These are phyloP conservation scores for Spea multiplicata DNA, from an alignment of 2,113 vertebrate genomes.

Conservation along the genomic window DNA sequence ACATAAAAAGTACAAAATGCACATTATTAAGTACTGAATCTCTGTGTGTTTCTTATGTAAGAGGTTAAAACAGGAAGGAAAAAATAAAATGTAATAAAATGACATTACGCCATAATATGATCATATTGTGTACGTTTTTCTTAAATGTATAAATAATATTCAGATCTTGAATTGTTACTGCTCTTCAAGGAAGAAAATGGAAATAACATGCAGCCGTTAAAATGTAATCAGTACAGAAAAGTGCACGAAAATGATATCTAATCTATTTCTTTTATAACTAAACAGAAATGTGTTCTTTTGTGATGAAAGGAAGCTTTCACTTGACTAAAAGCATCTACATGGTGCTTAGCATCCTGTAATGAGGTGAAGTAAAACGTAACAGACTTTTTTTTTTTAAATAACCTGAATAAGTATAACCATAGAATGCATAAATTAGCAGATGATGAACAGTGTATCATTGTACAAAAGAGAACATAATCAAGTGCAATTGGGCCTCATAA, in stretches of 20 bases:
- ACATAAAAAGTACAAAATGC: slow-evolving; percentile 2
- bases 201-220: slow-evolving; percentile 17
- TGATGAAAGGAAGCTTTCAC: slow-evolving; percentile 32
- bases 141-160: slow-evolving; percentile 13
- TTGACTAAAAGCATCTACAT: slow-evolving; percentile 44
- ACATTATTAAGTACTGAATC: slow-evolving; percentile 32
- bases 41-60: not conserved
- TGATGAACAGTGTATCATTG: not conserved
- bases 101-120: slow-evolving; percentile 3
- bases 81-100: slow-evolving; percentile 8
- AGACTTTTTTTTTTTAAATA: not conserved
- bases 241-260: slow-evolving; percentile 35
- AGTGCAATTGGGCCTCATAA: not conserved
- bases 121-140: slow-evolving; percentile 11
- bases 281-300: slow-evolving; percentile 44
- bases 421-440: slow-evolving; percentile 13
- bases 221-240: slow-evolving; percentile 34
- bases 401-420: slow-evolving; percentile 1
- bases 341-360: slow-evolving; percentile 3
- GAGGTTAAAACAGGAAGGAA: too few relatives aligned
- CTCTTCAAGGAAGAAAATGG: slow-evolving; percentile 22
- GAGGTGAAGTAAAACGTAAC: slow-evolving; percentile 44
- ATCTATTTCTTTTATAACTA: slow-evolving; percentile 43
- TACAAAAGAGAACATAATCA: slow-evolving; percentile 11
- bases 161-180: slow-evolving; percentile 9